phyloP scores from a whole-genome alignment of 2,888 invertebrate genomes.

The Exocentrus adspersus region DNA sequence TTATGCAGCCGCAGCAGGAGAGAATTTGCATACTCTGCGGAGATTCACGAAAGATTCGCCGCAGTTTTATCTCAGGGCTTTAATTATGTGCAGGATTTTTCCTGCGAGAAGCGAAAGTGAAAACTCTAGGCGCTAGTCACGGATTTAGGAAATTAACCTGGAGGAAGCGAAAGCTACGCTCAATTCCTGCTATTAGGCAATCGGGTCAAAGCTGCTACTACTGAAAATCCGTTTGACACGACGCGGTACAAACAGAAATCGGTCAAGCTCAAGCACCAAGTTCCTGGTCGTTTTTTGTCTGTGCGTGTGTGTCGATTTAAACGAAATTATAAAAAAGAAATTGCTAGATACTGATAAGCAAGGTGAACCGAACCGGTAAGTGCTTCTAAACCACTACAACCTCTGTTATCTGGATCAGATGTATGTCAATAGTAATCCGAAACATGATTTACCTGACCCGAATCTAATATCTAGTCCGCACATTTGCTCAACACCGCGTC shows the following conservation, averaged over 20 bases:
- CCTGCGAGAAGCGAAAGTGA: conserved; percentile 16
- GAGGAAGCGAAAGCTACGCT: too few relatives aligned
- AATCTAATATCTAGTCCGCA: conserved; percentile 39
- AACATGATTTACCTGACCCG: conserved; percentile 43
- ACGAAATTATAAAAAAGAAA: conserved; percentile 4
- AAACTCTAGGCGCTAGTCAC: conserved; percentile 7
- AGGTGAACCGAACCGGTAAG: conserved; percentile 5
- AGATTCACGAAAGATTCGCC: conserved; percentile 23
- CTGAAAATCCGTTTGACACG: conserved; percentile 1
- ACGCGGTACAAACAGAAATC: background rate
- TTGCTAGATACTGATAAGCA: conserved; percentile 2
- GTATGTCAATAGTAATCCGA: conserved; percentile 39
- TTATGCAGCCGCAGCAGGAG: conserved; percentile 24
- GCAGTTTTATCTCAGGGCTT: conserved; percentile 17
- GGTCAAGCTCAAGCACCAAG: background rate
- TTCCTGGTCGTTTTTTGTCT: background rate
- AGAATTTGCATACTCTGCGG: conserved; percentile 23
- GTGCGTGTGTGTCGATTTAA: conserved; percentile 14
- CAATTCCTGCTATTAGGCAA: background rate
- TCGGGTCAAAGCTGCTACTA: background rate
- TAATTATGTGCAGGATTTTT: conserved; percentile 18
- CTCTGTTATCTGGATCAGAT: conserved; percentile 39
- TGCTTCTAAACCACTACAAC: background rate
- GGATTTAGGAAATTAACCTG: conserved; percentile 13
- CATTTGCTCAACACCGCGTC: conserved; percentile 31